These are phyloP conservation scores for Micronycteris hirsuta DNA, from an alignment of 2,113 vertebrate genomes.

Conservation along the genomic window DNA sequence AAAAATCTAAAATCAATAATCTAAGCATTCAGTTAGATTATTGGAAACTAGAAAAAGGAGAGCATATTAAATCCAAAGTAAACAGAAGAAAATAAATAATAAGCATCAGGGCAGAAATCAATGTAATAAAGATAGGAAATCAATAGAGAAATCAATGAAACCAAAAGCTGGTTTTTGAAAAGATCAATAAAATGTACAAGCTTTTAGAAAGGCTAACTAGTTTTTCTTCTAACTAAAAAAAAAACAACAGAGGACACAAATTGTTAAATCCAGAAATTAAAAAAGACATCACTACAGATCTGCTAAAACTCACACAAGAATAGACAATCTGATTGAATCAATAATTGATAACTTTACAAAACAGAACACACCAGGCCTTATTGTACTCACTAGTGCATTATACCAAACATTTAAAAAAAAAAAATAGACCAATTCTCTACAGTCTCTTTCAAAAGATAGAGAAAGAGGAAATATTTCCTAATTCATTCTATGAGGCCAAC, in stretches of 20 bases:
- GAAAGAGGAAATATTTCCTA: too few species aligned
- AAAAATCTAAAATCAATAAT: not conserved
- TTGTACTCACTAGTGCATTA: too few species aligned
- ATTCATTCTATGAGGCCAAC: too few species aligned
- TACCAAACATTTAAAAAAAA: too few species aligned
- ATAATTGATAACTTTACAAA: too few species aligned
- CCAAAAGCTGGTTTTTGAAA: not conserved
- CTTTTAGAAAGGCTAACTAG: not conserved
- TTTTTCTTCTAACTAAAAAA: not conserved
- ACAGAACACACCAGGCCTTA: too few species aligned
- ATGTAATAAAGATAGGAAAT: not conserved
- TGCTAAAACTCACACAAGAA: not conserved
- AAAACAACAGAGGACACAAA: not conserved
- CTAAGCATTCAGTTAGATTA: not conserved
- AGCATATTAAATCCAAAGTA: not conserved
- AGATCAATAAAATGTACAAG: not conserved
- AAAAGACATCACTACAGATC: not conserved
- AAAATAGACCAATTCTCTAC: not conserved
- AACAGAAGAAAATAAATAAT: not conserved
- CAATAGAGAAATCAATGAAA: not conserved
- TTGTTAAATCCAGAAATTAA: not conserved
- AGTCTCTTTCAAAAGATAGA: not conserved
- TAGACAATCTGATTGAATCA: not conserved
- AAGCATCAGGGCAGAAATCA: not conserved
- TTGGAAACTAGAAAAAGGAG: not conserved